Percentiles rank a stretch among this genome's conserved stretches.
These are phyloP conservation scores for Cladopsammia gracilis DNA, from an alignment of 64 coral and sea anemone genomes.

Conservation along the genomic window DNA sequence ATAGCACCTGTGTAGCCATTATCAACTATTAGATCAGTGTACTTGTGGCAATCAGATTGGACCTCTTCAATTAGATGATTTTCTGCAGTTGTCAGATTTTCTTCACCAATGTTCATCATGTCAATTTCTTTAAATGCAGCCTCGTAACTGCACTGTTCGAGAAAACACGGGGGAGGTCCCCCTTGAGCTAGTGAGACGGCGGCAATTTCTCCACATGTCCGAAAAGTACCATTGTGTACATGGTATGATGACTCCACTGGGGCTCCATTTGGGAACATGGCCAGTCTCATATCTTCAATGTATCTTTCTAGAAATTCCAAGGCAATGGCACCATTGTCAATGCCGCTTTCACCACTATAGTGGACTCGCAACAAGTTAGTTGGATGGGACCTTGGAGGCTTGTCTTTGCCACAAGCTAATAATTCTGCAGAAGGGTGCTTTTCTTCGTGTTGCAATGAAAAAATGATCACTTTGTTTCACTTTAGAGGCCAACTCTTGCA, in stretches of 20 bases:
- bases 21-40: conserved; percentile 53
- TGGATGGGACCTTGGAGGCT: not conserved
- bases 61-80: conserved; percentile 18
- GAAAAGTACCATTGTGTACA: no score
- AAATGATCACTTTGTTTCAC: not conserved
- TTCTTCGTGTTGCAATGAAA: conserved; percentile 42
- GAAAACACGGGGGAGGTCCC: no score
- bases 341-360: not conserved
- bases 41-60: conserved; percentile 13
- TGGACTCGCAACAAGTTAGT: not conserved
- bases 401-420: conserved; percentile 34
- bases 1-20: conserved; percentile 70
- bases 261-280: no score
- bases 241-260: no score
- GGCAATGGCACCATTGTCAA: not conserved
- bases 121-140: no score
- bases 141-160: no score
- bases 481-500: not conserved
- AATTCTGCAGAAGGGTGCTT: conserved; percentile 17
- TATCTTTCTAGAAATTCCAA: not conserved
- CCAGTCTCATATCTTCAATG: not conserved
- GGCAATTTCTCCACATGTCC: no score
- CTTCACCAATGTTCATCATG: not conserved
- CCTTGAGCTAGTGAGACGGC: no score
- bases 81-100: not conserved